Evolutionary conservation across 2,113 vertebrate genomes (phyloP).

Genomic region (Zosterops hypoxanthus): DNA sequence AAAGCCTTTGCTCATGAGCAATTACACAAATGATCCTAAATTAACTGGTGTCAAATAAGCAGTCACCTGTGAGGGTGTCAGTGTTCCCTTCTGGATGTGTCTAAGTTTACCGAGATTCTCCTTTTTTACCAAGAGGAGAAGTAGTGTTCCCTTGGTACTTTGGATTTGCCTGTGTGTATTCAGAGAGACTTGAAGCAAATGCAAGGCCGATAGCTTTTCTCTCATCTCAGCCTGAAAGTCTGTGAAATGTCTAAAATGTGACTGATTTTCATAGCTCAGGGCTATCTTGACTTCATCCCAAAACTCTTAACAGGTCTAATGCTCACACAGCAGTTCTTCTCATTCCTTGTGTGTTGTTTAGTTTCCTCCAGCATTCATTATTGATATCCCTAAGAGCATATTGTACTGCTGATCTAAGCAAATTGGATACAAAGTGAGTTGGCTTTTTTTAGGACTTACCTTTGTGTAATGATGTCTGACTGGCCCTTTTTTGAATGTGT

Average conservation of each 20-base stretch:
- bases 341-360: background rate
- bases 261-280: background rate
- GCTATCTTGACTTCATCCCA: background rate
- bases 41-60: background rate
- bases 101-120: background rate
- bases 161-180: background rate
- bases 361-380: background rate
- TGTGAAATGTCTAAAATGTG: background rate
- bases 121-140: background rate
- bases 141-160: background rate
- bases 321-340: background rate
- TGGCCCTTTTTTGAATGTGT: background rate
- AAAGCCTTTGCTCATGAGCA: background rate
- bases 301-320: background rate
- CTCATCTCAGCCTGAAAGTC: background rate
- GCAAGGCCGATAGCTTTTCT: background rate
- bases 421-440: background rate
- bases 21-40: background rate
- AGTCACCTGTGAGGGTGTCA: background rate
- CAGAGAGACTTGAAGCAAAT: fast-evolving
- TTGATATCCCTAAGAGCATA: background rate
- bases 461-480: background rate
- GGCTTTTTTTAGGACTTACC: background rate
- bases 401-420: conserved; percentile 16
- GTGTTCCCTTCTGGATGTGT: background rate